A percentile compares a stretch with the other conserved stretches of the same genome.
Conservation (phyloP, 2,888 invertebrate species). For the Brachyptera risi region DNA sequence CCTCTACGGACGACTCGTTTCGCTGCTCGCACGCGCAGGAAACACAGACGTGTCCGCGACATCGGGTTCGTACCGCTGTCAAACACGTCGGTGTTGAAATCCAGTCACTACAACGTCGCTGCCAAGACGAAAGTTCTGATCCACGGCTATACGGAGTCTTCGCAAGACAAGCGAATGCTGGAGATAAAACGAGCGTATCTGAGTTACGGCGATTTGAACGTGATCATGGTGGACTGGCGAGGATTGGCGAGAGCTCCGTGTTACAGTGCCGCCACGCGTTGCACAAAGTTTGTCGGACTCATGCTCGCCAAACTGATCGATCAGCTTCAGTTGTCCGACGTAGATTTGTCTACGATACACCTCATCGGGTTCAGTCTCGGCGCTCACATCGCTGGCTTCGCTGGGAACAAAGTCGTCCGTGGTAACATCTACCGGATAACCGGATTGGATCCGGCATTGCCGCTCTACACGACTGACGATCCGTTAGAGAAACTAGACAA, state of each 20-base stretch:
- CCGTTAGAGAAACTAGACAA: constrained; percentile 34
- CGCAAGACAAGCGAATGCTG: constrained; percentile 27
- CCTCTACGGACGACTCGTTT: not conserved
- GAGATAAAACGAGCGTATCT: constrained; percentile 25
- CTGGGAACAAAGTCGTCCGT: not conserved
- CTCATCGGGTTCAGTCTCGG: constrained; percentile 29
- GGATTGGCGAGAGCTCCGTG: constrained; percentile 42
- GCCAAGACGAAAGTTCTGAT: constrained; percentile 28
- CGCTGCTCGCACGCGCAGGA: not conserved
- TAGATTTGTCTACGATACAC: constrained; percentile 23
- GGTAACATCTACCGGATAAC: constrained; percentile 2
- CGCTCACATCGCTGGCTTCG: constrained; percentile 30
- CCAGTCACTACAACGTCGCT: constrained; percentile 23
- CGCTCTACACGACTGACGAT: constrained; percentile 31
- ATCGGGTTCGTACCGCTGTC: not conserved
- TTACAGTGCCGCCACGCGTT: constrained; percentile 44
- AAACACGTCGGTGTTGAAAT: constrained; percentile 21
- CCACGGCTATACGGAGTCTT: constrained; percentile 30
- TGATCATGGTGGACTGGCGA: constrained; percentile 49
- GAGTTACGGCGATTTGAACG: constrained; percentile 37
- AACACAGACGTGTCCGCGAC: not conserved
- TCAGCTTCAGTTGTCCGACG: constrained; percentile 29
- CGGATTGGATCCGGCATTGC: constrained; percentile 32
- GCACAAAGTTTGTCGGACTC: constrained; percentile 36
- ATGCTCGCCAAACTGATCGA: constrained; percentile 24